phyloP scores from a whole-genome alignment of 2,797 vertebrate genomes.

The Hydrocynus forskahlii region DNA sequence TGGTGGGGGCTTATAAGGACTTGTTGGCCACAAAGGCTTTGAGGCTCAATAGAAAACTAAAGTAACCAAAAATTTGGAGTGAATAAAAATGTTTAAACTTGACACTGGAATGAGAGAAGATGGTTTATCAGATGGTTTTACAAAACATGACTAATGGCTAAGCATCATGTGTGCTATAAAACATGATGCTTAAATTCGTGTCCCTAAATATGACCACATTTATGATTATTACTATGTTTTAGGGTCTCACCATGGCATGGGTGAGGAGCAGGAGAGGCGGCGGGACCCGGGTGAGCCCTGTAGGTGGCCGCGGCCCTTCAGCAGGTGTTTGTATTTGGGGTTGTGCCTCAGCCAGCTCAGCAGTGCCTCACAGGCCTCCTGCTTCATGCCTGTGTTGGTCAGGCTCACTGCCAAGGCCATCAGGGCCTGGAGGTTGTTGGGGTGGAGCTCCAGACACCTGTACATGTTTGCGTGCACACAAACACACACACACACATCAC shows the following conservation, averaged over 20 bases:
- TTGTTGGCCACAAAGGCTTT: too few species aligned
- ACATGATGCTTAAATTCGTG: neutral
- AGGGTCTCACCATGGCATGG: constrained; percentile 63
- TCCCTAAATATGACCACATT: neutral
- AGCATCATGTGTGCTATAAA: too few species aligned
- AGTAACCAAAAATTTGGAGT: neutral
- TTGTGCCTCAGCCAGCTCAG: constrained; percentile 93
- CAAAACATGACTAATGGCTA: too few species aligned
- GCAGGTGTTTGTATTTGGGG: constrained; percentile 91
- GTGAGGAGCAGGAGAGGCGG: constrained; percentile 82
- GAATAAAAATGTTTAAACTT: neutral
- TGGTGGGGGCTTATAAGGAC: too few species aligned
- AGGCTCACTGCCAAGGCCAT: constrained; percentile 97
- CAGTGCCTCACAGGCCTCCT: constrained; percentile 91
- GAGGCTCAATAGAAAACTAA: too few species aligned
- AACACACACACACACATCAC: constrained; percentile 70
- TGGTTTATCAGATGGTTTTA: neutral
- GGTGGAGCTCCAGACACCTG: constrained; percentile 97
- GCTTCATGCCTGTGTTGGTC: constrained; percentile 93
- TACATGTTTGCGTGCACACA: constrained; percentile 45
- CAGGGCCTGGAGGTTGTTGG: constrained; percentile 92
- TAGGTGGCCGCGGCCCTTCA: constrained; percentile 82
- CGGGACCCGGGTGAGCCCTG: constrained; percentile 84
- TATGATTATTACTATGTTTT: neutral
- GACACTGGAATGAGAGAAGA: neutral